These are phyloP conservation scores for Mycalesis mineus DNA, from an alignment of 2,888 invertebrate species.

Conservation along the genomic window DNA sequence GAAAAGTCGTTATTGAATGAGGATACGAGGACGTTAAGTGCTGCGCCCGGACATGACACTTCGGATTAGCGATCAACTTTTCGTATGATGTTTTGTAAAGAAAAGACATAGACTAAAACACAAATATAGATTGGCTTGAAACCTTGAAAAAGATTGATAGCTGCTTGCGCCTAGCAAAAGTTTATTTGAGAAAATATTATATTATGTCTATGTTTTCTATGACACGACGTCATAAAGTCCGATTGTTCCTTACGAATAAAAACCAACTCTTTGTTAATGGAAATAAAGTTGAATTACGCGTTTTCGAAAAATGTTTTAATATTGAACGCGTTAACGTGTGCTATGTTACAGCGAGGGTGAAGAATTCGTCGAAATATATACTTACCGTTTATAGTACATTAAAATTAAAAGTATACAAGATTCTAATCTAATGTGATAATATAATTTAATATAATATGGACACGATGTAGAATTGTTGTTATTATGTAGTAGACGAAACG, in stretches of 20 bases:
- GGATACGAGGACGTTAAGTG: slow-evolving; percentile 64
- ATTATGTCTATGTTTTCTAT: no score
- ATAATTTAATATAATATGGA: slow-evolving; percentile 60
- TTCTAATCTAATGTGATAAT: slow-evolving; percentile 76
- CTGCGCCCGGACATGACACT: slow-evolving; percentile 62
- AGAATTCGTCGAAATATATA: neutral
- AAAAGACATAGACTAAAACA: neutral
- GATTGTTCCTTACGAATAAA: neutral
- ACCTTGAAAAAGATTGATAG: neutral
- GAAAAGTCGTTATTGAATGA: slow-evolving; percentile 66
- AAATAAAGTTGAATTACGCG: neutral
- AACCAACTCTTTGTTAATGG: neutral
- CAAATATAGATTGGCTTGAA: neutral
- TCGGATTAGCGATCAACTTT: slow-evolving; percentile 49
- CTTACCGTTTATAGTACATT: neutral
- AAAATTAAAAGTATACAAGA: slow-evolving; percentile 50
- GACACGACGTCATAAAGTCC: no score
- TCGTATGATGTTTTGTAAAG: neutral
- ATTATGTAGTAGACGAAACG: slow-evolving; percentile 38
- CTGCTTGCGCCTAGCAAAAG: no score
- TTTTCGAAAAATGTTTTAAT: neutral
- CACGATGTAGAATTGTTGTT: slow-evolving; percentile 50
- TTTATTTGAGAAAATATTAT: no score
- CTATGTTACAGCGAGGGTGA: neutral
- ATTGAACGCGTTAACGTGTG: neutral